Evolutionary conservation across 2,797 vertebrate species (phyloP), one percentile per base, ranked within the genome.

Genomic region (Anas acuta): DNA sequence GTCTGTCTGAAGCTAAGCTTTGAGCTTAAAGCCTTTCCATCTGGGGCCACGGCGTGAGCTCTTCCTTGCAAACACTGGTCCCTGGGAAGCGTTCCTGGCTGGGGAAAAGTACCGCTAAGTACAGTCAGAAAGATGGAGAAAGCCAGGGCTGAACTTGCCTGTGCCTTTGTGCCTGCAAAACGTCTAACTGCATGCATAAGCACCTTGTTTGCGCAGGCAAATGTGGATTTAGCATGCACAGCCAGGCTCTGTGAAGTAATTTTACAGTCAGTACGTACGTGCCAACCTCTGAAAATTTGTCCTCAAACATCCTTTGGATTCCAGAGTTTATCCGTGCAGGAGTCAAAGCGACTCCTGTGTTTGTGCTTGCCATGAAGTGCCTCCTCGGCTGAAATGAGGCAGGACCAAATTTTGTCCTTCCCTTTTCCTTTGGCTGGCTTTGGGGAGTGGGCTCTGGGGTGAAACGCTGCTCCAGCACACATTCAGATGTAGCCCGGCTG

Each of bases 191-290:
- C 81, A 92, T 94, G 77, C 91, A 95, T 87, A 95, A 96, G 75
- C 77, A 91, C 77, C 91, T 73, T 96, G 84, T 95, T 92, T 96
- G 83, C 21, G 2, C 84, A 94, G 90, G 91, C 91, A 96, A 95
- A 95, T 93, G 81, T 62, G 75, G 86, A 87, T 87, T 96, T 97
- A 87, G 74, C 65, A 94, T 95, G 93, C 95, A 89, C 61, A 94
- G 83, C 95, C 86, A 95, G 93, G 65, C 91, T 92, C 90, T 81
- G 35, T 95, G 94, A 96, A 95, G 95, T 96, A 74, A 94, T 96
- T 83, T 96, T 93, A 96, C n/a, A 74, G 91, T 89, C 94, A 89
- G 57, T 89, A 66, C 43, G 85, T 94, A 87, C 17, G 13, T 92
- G 92, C 69, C 90, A 94, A 90, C 90, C 88, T 92, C 91, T 77